Evolutionary conservation across 2,797 vertebrate genomes (phyloP).

Genomic region (Xiphophorus birchmanni): DNA sequence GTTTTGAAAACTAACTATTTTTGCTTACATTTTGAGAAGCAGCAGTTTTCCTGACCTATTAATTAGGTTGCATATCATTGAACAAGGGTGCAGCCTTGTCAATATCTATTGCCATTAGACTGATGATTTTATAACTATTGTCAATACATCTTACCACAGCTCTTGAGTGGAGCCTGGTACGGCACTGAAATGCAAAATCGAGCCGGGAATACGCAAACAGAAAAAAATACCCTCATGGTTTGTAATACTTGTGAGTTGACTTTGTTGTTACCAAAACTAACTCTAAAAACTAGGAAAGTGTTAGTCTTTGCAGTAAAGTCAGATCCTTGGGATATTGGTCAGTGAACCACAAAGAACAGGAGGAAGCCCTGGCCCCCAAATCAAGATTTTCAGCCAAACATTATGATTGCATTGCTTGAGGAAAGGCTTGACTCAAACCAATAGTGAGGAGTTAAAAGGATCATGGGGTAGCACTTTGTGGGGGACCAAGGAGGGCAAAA

Average conservation of each 20-base stretch:
- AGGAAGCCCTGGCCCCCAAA: conserved; percentile 36
- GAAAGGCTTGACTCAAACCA: conserved; percentile 66
- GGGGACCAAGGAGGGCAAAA: conserved; percentile 46
- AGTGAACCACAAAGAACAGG: conserved; percentile 42
- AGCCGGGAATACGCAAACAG: conserved; percentile 42
- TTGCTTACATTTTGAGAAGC: conserved; percentile 16
- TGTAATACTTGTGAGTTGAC: conserved; percentile 33
- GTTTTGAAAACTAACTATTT: background rate
- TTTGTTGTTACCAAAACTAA: conserved; percentile 51
- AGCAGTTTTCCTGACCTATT: conserved; percentile 3
- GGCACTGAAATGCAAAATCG: conserved; percentile 62
- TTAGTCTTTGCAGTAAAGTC: conserved; percentile 36
- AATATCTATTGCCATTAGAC: conserved; percentile 61
- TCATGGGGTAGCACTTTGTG: conserved; percentile 62
- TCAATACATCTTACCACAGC: conserved; percentile 49
- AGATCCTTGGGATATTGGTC: conserved; percentile 32
- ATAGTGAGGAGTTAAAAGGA: conserved; percentile 62
- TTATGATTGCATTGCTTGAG: conserved; percentile 47
- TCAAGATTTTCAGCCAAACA: conserved; percentile 47
- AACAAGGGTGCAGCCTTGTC: conserved; percentile 45
- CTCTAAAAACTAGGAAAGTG: conserved; percentile 31
- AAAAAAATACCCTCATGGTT: conserved; percentile 26
- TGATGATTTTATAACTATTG: conserved; percentile 53
- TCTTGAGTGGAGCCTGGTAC: conserved; percentile 59
- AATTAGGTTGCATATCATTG: conserved; percentile 27